These are phyloP conservation scores for Ctenomys sociabilis DNA, from an alignment of 2,113 vertebrate species.

Conservation along the genomic window DNA sequence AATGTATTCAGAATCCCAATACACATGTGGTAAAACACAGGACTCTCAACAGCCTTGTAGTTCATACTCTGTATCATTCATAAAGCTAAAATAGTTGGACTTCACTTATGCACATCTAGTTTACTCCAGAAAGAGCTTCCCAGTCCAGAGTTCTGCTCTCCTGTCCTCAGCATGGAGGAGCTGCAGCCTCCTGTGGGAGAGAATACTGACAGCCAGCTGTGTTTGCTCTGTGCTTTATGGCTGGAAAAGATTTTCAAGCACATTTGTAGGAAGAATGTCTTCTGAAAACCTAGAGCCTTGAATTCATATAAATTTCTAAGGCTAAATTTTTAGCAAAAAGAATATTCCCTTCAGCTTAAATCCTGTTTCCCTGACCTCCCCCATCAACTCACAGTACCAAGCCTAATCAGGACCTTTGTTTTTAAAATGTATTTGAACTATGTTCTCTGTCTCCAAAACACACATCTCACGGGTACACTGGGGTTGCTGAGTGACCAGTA, in stretches of 20 bases:
- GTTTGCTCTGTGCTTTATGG: not conserved
- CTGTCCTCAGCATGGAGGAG: not conserved
- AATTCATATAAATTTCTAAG: not conserved
- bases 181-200: not conserved
- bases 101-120: not conserved
- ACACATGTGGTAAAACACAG: not conserved
- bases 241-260: not conserved
- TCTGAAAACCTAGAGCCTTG: not conserved
- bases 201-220: not conserved
- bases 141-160: not conserved
- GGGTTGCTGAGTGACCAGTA: not conserved
- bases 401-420: not conserved
- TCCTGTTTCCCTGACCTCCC: not conserved
- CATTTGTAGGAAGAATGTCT: not conserved
- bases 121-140: conserved; percentile 11
- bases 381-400: not conserved
- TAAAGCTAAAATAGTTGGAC: not conserved
- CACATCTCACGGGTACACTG: not conserved
- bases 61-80: not conserved
- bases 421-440: not conserved
- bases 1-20: not conserved
- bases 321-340: conserved; percentile 12
- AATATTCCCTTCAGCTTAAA: not conserved
- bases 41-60: not conserved
- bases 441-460: not conserved